phyloP scores from a whole-genome alignment of 2,888 invertebrate genomes.

The Apoda limacodes region DNA sequence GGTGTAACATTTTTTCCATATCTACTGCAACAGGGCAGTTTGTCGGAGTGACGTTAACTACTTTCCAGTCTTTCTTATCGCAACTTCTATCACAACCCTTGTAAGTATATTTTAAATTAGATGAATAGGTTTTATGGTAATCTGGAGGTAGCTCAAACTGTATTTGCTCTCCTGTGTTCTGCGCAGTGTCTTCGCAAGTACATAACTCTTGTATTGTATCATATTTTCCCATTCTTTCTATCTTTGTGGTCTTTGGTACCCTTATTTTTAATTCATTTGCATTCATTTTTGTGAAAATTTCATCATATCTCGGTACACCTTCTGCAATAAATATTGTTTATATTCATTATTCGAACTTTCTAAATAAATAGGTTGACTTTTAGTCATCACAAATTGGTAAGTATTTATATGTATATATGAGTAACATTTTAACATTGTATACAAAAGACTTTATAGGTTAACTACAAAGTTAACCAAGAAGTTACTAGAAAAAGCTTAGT shows the following conservation, averaged over 20 bases:
- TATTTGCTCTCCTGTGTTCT: slow-evolving; percentile 55
- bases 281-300: slow-evolving; percentile 59
- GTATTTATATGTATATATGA: no score
- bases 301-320: slow-evolving; percentile 44
- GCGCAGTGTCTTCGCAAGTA: slow-evolving; percentile 42
- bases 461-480: no score
- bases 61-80: slow-evolving; percentile 32
- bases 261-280: slow-evolving; percentile 54
- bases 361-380: no score
- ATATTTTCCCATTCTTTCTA: slow-evolving; percentile 47
- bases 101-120: slow-evolving; percentile 49
- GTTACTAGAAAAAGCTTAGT: no score
- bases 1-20: slow-evolving; percentile 46
- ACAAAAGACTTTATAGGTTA: no score
- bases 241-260: slow-evolving; percentile 50
- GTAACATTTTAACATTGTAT: no score
- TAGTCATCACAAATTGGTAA: no score
- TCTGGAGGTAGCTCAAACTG: slow-evolving; percentile 53
- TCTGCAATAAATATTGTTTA: no score
- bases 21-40: slow-evolving; percentile 51
- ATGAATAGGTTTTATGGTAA: slow-evolving; percentile 34
- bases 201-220: slow-evolving; percentile 54
- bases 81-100: slow-evolving; percentile 32
- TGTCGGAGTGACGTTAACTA: slow-evolving; percentile 51
- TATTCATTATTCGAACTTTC: no score